Evolutionary conservation across 2,113 vertebrate genomes (phyloP).

Genomic region (Herpailurus yagouaroundi): DNA sequence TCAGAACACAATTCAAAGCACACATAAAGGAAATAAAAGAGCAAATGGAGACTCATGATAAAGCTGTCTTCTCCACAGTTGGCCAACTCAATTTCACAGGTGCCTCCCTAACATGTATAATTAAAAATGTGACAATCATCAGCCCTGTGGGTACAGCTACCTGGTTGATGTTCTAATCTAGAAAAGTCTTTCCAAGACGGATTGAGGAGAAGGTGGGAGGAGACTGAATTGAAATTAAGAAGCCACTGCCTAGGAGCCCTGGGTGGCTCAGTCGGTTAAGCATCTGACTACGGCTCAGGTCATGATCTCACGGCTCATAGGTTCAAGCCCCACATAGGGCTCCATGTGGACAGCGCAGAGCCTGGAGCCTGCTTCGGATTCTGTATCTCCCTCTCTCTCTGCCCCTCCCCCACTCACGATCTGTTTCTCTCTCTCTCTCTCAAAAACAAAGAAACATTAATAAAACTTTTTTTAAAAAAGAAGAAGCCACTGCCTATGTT

Average conservation of each 20-base stretch:
- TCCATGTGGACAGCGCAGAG: no score
- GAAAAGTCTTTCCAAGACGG: neutral
- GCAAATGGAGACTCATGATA: neutral
- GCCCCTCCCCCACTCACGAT: no score
- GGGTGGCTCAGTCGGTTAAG: no score
- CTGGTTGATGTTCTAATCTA: neutral
- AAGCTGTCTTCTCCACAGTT: neutral
- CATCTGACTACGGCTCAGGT: no score
- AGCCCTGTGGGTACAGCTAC: neutral
- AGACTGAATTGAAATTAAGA: neutral
- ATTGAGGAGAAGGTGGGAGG: neutral
- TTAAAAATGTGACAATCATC: neutral
- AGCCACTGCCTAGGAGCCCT: neutral
- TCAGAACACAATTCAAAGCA: neutral
- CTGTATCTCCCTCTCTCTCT: no score
- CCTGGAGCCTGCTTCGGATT: no score
- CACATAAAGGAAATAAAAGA: neutral
- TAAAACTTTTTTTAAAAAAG: no score
- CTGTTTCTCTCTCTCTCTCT: no score
- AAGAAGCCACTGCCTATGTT: neutral
- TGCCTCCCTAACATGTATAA: neutral
- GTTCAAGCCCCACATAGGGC: no score
- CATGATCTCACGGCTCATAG: no score
- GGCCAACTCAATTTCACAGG: neutral
- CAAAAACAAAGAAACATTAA: no score